Percentiles rank a stretch among this genome's conserved stretches.
These are phyloP conservation scores for Poicephalus meyeri DNA, from an alignment of 2,113 vertebrate species.

Conservation along the genomic window DNA sequence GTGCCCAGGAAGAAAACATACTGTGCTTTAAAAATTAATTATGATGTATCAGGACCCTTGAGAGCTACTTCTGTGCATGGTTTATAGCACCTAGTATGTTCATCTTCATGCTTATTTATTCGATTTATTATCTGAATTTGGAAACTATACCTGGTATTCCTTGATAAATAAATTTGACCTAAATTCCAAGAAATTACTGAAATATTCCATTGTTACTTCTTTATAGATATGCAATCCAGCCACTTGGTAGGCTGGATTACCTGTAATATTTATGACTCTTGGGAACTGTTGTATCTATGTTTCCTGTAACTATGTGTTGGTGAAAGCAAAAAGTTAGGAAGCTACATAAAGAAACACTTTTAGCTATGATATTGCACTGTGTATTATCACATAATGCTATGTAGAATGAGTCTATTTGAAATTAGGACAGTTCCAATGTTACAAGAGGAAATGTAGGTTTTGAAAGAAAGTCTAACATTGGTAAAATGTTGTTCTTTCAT, in stretches of 20 bases:
- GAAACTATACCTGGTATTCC: not conserved
- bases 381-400: not conserved
- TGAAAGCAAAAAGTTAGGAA: not conserved
- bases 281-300: not conserved
- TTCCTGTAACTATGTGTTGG: not conserved
- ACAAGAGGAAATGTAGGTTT: not conserved
- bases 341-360: not conserved
- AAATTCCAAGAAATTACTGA: not conserved
- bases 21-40: not conserved
- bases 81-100: not conserved
- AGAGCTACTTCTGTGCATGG: not conserved
- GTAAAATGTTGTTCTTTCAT: not conserved
- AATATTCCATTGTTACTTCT: not conserved
- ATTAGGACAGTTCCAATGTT: not conserved
- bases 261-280: not conserved
- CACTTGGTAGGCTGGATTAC: not conserved
- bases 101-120: not conserved
- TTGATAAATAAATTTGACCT: not conserved
- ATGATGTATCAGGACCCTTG: not conserved
- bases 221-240: not conserved
- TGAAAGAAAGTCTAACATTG: not conserved
- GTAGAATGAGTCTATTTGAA: not conserved
- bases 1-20: not conserved
- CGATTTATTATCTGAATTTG: not conserved
- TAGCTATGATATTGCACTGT: not conserved